Percentiles rank a stretch among this genome's conserved stretches.
Conservation (phyloP, 1,140 invertebrate genomes). For the Anthonomus grandis region DNA sequence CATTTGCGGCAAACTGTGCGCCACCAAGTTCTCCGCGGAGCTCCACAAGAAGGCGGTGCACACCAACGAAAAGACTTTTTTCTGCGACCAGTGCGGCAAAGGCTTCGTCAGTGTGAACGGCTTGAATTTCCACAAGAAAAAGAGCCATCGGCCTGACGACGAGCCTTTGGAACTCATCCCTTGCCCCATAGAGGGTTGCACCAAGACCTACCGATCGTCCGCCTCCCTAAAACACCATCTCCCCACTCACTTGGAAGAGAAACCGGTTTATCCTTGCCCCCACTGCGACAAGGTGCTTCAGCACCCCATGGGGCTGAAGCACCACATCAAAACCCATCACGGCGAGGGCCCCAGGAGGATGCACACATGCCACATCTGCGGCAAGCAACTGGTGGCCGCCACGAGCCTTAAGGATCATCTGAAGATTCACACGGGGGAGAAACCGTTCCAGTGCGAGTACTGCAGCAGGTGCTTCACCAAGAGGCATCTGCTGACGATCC, state of each 20-base stretch:
- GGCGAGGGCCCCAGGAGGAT: slow-evolving; percentile 14
- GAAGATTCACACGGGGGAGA: slow-evolving; percentile 66
- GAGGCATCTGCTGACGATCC: slow-evolving; percentile 51
- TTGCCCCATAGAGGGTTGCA: slow-evolving; percentile 18
- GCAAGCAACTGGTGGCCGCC: slow-evolving; percentile 22
- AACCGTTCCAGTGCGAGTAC: slow-evolving; percentile 64
- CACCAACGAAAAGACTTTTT: slow-evolving; percentile 49
- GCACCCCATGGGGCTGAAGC: slow-evolving; percentile 13
- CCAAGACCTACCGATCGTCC: slow-evolving; percentile 8
- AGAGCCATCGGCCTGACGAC: slow-evolving; percentile 5
- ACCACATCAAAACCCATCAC: slow-evolving; percentile 42
- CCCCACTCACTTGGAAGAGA: slow-evolving; percentile 2
- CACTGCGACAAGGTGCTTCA: slow-evolving; percentile 59
- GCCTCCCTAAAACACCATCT: slow-evolving; percentile 17
- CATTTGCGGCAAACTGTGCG: slow-evolving; percentile 58
- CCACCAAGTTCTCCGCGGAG: slow-evolving; percentile 61
- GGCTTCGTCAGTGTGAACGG: slow-evolving; percentile 29
- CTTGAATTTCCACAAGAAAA: slow-evolving; percentile 12
- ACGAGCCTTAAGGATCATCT: slow-evolving; percentile 52
- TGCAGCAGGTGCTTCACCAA: slow-evolving; percentile 59
- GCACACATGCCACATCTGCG: slow-evolving; percentile 33
- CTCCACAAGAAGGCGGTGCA: slow-evolving; percentile 59
- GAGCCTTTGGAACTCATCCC: slow-evolving; percentile 5
- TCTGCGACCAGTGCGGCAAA: slow-evolving; percentile 35
- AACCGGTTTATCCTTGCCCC: slow-evolving; percentile 48